Conservation (phyloP, 2,797 vertebrate genomes). For the Podargus strigoides region DNA sequence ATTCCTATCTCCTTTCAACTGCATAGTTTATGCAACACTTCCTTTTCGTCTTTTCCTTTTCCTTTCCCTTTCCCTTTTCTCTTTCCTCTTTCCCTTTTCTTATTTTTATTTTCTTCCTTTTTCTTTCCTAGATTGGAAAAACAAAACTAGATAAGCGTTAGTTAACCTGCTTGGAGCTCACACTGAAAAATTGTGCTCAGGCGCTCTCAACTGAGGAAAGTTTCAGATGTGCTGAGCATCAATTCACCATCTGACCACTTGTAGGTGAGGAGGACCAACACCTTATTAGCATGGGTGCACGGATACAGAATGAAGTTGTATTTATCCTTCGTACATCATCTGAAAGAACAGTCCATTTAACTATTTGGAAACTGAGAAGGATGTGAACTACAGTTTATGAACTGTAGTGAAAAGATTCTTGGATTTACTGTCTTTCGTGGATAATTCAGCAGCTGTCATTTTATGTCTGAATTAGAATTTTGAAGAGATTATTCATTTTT, state of each 20-base stretch:
- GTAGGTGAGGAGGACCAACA: neutral
- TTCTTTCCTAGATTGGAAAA: neutral
- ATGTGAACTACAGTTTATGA: neutral
- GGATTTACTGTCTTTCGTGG: neutral
- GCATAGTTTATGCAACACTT: neutral
- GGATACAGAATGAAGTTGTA: neutral
- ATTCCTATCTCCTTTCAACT: neutral
- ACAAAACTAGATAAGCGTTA: neutral
- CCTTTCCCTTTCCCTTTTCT: too few species aligned
- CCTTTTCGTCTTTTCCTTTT: fast-evolving
- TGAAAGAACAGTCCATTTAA: neutral
- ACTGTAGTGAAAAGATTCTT: neutral
- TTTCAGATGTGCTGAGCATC: neutral
- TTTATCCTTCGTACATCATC: neutral
- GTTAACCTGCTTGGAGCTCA: neutral
- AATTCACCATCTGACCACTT: neutral
- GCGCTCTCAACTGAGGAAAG: neutral
- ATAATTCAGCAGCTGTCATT: neutral
- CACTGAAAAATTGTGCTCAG: neutral
- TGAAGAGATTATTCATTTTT: neutral
- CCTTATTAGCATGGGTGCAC: neutral
- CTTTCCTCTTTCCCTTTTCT: fast-evolving
- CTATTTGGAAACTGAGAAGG: neutral
- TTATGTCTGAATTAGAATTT: neutral
- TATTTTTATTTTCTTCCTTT: neutral